A percentile compares a stretch with the other conserved stretches of the same genome.
These are phyloP conservation scores for Zelostemma sp. DNA, from an alignment of 1,140 invertebrate species.

Conservation along the genomic window DNA sequence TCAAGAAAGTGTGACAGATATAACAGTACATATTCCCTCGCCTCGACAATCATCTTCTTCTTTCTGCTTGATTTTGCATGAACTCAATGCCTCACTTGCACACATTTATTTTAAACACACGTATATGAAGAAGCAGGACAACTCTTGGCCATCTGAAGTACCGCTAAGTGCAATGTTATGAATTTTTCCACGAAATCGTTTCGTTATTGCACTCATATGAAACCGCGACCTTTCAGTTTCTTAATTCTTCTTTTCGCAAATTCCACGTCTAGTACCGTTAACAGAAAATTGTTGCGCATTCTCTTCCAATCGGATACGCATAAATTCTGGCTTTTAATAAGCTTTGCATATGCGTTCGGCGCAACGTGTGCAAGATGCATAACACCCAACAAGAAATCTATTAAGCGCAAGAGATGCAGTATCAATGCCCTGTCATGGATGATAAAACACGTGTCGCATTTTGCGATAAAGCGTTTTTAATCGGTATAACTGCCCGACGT, in stretches of 20 bases:
- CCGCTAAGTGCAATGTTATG: constrained; percentile 34
- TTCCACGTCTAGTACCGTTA: constrained; percentile 23
- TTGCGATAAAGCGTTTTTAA: neutral
- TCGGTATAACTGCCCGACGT: neutral
- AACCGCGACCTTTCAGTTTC: constrained; percentile 17
- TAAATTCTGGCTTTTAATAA: constrained; percentile 14
- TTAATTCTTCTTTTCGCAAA: constrained; percentile 16
- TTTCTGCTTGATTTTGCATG: neutral
- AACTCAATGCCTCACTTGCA: neutral
- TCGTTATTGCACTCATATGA: constrained; percentile 11
- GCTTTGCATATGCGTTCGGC: too few species aligned
- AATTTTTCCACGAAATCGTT: constrained; percentile 21
- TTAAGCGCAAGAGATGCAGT: constrained; percentile 12
- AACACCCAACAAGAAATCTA: constrained; percentile 7
- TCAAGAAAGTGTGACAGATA: neutral
- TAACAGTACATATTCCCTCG: constrained; percentile 6
- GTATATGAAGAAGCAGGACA: constrained; percentile 18
- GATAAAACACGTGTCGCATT: constrained; percentile 14
- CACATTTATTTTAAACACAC: neutral
- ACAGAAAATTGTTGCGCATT: constrained; percentile 18
- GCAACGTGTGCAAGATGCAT: constrained; percentile 10
- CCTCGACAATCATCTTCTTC: neutral
- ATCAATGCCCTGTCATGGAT: constrained; percentile 11
- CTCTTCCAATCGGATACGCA: constrained; percentile 15
- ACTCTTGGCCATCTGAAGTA: constrained; percentile 29